Percentiles rank a stretch among this genome's conserved stretches.
Evolutionary conservation across 2,888 invertebrate species (phyloP).

Genomic region (Oxyteleia sp.): DNA sequence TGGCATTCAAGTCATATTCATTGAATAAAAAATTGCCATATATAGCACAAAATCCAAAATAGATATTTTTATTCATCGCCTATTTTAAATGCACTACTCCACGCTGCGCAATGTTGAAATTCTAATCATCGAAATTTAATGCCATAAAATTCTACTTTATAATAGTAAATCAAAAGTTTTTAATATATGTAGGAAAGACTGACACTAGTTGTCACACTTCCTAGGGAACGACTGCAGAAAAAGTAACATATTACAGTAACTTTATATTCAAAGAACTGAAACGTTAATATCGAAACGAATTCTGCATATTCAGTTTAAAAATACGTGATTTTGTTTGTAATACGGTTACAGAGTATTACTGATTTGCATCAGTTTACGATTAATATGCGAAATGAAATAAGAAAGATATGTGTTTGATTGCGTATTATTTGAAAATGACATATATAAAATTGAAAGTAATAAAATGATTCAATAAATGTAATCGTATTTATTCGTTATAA

Average conservation of each 20-base stretch:
- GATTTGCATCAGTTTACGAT: too few relatives aligned
- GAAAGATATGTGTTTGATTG: too few relatives aligned
- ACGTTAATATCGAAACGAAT: slow-evolving; percentile 61
- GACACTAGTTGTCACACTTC: slow-evolving; percentile 70
- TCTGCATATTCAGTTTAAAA: slow-evolving; percentile 34
- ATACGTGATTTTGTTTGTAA: slow-evolving; percentile 26
- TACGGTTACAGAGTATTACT: too few relatives aligned
- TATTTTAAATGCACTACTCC: slow-evolving; percentile 46
- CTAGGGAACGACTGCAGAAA: slow-evolving; percentile 61
- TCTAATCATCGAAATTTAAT: slow-evolving; percentile 72
- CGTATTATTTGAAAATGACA: too few relatives aligned
- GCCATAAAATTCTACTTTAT: slow-evolving; percentile 72
- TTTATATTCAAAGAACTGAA: slow-evolving; percentile 70
- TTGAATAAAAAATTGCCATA: too few relatives aligned
- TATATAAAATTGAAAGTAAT: too few relatives aligned
- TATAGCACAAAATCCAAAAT: slow-evolving; percentile 29
- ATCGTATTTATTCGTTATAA: too few relatives aligned
- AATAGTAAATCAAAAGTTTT: slow-evolving; percentile 73
- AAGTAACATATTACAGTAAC: slow-evolving; percentile 70
- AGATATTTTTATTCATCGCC: slow-evolving; percentile 50
- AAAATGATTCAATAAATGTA: too few relatives aligned
- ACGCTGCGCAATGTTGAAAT: slow-evolving; percentile 54
- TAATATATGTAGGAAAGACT: slow-evolving; percentile 70
- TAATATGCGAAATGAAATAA: too few relatives aligned
- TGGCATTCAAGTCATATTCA: too few relatives aligned